Evolutionary conservation across 2,888 invertebrate genomes (phyloP).

Genomic region (Chalcosyrphus nemorum): DNA sequence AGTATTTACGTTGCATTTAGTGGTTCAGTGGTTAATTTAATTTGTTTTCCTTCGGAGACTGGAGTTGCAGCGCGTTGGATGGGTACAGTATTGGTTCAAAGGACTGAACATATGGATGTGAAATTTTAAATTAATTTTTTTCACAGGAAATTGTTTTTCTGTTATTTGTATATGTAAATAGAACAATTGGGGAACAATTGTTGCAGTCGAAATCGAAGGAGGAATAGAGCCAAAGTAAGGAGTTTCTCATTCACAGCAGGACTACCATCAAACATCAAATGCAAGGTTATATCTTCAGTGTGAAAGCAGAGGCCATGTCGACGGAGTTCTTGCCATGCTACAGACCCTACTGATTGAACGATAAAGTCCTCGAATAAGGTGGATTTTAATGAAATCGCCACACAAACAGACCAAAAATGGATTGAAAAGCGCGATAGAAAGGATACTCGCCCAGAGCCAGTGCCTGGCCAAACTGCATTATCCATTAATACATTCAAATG

Average conservation of each 20-base stretch:
- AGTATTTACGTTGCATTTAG: neutral
- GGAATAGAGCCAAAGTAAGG: too few relatives aligned
- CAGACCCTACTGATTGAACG: neutral
- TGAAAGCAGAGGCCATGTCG: too few relatives aligned
- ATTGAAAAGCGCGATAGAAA: neutral
- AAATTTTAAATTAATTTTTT: too few relatives aligned
- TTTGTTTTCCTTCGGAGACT: neutral
- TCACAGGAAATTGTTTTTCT: too few relatives aligned
- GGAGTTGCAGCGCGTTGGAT: neutral
- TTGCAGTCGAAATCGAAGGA: too few relatives aligned
- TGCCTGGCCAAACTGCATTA: slow-evolving; percentile 22
- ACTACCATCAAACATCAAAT: too few relatives aligned
- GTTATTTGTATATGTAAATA: too few relatives aligned
- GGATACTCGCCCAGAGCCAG: neutral
- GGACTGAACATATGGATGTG: too few relatives aligned
- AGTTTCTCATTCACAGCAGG: too few relatives aligned
- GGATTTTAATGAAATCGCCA: slow-evolving; percentile 8
- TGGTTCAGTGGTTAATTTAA: neutral
- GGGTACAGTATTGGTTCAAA: neutral
- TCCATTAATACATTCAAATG: slow-evolving; percentile 35
- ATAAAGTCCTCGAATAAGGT: slow-evolving; percentile 12
- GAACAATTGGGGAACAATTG: too few relatives aligned
- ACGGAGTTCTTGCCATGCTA: too few relatives aligned
- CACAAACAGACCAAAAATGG: slow-evolving; percentile 7
- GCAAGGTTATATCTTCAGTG: too few relatives aligned